Percentiles rank a stretch among this genome's conserved stretches.
Evolutionary conservation across 2,888 invertebrate species (phyloP).

Genomic region (Microctonus brassicae): DNA sequence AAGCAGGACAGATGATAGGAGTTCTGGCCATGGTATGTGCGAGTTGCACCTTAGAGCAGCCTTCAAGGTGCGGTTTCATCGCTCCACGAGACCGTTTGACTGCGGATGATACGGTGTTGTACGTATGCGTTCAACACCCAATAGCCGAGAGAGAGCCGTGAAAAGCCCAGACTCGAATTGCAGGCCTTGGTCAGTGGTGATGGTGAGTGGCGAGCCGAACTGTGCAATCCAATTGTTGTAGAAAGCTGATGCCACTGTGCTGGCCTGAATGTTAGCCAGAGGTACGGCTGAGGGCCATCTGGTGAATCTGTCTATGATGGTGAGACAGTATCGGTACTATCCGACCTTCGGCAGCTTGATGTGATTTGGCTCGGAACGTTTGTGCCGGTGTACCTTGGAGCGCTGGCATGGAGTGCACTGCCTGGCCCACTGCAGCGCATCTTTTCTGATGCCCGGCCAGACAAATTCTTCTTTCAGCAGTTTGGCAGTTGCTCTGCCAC

Average conservation of each 20-base stretch:
- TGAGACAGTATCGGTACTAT: conserved; percentile 57
- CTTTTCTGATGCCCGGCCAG: conserved; percentile 47
- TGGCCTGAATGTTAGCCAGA: conserved; percentile 53
- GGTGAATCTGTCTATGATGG: conserved; percentile 56
- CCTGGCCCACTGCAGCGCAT: conserved; percentile 50
- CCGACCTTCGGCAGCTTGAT: conserved; percentile 39
- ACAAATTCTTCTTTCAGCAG: no score
- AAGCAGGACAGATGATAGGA: background rate
- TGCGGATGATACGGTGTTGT: no score
- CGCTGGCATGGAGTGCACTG: conserved; percentile 56
- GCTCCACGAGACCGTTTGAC: background rate
- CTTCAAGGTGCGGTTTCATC: background rate
- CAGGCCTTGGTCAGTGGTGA: conserved; percentile 57
- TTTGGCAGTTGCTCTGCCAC: conserved; percentile 40
- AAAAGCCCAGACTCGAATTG: conserved; percentile 53
- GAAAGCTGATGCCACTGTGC: conserved; percentile 53
- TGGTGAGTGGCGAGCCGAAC: conserved; percentile 53
- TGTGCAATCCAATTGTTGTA: conserved; percentile 53
- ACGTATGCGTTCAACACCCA: background rate
- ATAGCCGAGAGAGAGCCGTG: conserved; percentile 25
- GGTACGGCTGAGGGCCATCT: conserved; percentile 58
- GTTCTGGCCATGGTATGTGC: background rate
- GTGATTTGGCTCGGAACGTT: conserved; percentile 2
- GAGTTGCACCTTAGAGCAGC: background rate
- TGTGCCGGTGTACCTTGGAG: conserved; percentile 47